Base-by-base conservation (phyloP, 1,140 invertebrate genomes). In the Penaeus indicus region DNA sequence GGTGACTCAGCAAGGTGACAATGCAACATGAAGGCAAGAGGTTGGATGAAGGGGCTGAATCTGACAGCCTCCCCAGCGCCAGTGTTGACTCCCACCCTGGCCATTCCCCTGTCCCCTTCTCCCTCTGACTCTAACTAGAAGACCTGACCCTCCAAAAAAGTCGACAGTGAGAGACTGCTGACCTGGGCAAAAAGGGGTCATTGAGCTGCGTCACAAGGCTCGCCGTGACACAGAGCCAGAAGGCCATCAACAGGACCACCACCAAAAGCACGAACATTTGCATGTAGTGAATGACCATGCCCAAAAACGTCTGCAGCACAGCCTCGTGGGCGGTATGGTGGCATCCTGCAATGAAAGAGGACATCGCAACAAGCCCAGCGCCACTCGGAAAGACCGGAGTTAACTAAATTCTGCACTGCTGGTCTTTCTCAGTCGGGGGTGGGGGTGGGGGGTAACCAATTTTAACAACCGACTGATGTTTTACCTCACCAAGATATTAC, bases 171-270 rank as follows among this genome's bases (percentile, higher is more conserved):
- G 86, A 63, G 54, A 25, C 64, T 75, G 60, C 67, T 79, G 80
- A 79, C 77, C 85, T 90, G 89, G 81, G 86, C 85, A 81, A 82
- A 79, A 88, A 75, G 32, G 86, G 63, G 54, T 90, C 80, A 82
- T 82, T 89, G 69, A 84, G 54, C 79, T 88, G 85, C 85, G 89
- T 77, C 80, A 86, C 86, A 62, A 89, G 93, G 93, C 62, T 92
- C 92, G 81, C 91, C 89, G 85, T 63, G 69, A 89, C 75, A 84
- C 85, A 90, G 89, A 91, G 75, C 67, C 82, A 86, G 84, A 88
- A 83, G 60, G 84, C 81, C 42, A 89, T 75, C 69, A 90, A 84
- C 77, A 85, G 82, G 81, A 89, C 60, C 77, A 90, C 38, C 61
- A 81, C 64, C 79, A 89, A 85, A 54, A 89, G 90, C 72, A 88